Conservation (phyloP, 2,888 invertebrate species). For the Diogma glabrata region DNA sequence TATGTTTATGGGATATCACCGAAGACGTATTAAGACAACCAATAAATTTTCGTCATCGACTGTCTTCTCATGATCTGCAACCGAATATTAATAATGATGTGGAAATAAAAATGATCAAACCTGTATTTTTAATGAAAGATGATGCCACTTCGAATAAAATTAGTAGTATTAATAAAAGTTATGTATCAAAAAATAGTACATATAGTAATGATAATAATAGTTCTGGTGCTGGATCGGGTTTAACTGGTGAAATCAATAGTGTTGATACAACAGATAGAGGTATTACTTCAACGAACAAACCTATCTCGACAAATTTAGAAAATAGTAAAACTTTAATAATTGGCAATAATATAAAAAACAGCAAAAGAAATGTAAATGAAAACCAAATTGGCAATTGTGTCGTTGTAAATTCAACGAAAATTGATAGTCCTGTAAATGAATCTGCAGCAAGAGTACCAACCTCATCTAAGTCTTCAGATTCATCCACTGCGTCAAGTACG, state of each 20-base stretch:
- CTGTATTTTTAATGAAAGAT: conserved; percentile 16
- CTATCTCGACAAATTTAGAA: conserved; percentile 10
- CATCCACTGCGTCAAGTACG: conserved; percentile 9
- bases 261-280: not conserved
- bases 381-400: conserved; percentile 12
- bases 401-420: conserved; percentile 17
- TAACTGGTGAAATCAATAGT: not conserved
- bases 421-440: conserved; percentile 11
- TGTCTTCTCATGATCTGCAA: conserved; percentile 18
- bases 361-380: conserved; percentile 14
- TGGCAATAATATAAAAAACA: conserved; percentile 18
- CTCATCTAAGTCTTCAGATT: conserved; percentile 10
- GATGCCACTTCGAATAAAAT: conserved; percentile 26
- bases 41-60: conserved; percentile 20
- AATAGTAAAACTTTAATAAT: conserved; percentile 24
- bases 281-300: not conserved
- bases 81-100: conserved; percentile 27
- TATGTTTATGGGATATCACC: conserved; percentile 97
- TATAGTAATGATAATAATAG: conserved; percentile 22
- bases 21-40: conserved; percentile 84
- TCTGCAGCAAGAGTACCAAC: conserved; percentile 1
- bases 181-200: conserved; percentile 30
- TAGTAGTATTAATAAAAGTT: conserved; percentile 27
- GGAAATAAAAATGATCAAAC: conserved; percentile 33
- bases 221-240: not conserved